Evolutionary conservation across 2,797 vertebrate species (phyloP), one percentile per base, ranked within the genome.

Genomic region (Coreius guichenoti): DNA sequence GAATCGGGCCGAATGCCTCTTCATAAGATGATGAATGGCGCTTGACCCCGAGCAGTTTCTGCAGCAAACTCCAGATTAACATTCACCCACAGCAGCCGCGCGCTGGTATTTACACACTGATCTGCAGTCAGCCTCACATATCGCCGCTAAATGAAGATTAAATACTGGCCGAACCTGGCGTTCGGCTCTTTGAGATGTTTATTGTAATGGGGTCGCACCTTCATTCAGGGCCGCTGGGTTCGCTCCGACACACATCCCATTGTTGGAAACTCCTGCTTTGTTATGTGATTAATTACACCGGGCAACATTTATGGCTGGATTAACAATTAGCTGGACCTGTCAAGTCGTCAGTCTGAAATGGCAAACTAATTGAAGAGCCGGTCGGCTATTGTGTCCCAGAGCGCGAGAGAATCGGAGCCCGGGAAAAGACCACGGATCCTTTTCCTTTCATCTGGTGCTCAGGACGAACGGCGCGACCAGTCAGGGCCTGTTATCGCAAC

Each of bases 21-120:
- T 96, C 95, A 95, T 94, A 93, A 96, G 95, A 96, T 99, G 97
- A 99, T 99, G 96, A 97, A 99, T 99, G 97, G 96, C 94, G 94
- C 96, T 98, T 98, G 97, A 98, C 97, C 98, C 93, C 88, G 92
- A 94, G 96, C 91, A 92, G 91, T 92, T 93, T 96, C 94, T 93
- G 93, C 96, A 94, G 93, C 91, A 93, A 94, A 94, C 93, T 93
- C 90, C 90, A 93, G 96, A 97, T 97, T 96, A 96, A 95, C 96
- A 96, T 94, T 96, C 96, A 93, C 92, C 95, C 92, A 92, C 93
- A 92, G 94, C 91, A 94, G 88, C 91, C 47, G 67, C 49, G 36
- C 68, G 16, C 36, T 83, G 68, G 74, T 81, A 82, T 82, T 79
- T 82, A 21, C 84, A 58, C 80, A 51, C 86, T 43, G 77, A 86